Conservation (phyloP, 2,888 invertebrate species). For the Hipparchia sbordonii region DNA sequence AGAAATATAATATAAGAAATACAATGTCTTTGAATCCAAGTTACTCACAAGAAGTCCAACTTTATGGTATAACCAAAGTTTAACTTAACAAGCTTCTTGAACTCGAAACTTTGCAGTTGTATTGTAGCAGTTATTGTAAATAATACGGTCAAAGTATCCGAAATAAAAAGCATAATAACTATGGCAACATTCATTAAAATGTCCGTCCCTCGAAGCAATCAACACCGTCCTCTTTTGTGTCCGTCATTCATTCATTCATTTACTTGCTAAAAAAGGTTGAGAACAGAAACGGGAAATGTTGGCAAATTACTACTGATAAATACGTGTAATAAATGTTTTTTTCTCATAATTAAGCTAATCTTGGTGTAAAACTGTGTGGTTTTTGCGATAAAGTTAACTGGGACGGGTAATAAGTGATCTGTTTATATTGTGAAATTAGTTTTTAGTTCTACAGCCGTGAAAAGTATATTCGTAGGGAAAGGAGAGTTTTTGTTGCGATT, state of each 20-base stretch:
- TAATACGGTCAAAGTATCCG: constrained; percentile 40
- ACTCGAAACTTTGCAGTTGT: not conserved
- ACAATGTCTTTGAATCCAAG: too few relatives aligned
- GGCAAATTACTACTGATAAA: constrained; percentile 73
- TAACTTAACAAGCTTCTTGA: too few relatives aligned
- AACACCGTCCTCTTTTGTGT: constrained; percentile 49
- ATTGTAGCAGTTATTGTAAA: not conserved
- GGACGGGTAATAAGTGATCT: constrained; percentile 59
- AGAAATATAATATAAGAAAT: too few relatives aligned
- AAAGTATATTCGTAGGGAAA: constrained; percentile 65
- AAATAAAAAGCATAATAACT: constrained; percentile 39
- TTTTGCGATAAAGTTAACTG: constrained; percentile 47
- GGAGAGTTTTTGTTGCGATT: constrained; percentile 61
- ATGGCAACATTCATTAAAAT: constrained; percentile 49
- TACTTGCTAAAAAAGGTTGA: constrained; percentile 69
- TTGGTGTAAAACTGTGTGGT: constrained; percentile 36
- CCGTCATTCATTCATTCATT: constrained; percentile 67
- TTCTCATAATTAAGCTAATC: constrained; percentile 46
- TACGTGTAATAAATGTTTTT: constrained; percentile 66
- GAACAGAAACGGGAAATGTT: constrained; percentile 72
- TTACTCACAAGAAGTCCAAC: too few relatives aligned
- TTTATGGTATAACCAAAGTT: too few relatives aligned
- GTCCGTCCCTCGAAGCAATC: constrained; percentile 34
- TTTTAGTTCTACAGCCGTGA: constrained; percentile 55
- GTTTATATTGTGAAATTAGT: constrained; percentile 76